Conservation (phyloP, 2,113 vertebrate genomes). For the Empidonax traillii region DNA sequence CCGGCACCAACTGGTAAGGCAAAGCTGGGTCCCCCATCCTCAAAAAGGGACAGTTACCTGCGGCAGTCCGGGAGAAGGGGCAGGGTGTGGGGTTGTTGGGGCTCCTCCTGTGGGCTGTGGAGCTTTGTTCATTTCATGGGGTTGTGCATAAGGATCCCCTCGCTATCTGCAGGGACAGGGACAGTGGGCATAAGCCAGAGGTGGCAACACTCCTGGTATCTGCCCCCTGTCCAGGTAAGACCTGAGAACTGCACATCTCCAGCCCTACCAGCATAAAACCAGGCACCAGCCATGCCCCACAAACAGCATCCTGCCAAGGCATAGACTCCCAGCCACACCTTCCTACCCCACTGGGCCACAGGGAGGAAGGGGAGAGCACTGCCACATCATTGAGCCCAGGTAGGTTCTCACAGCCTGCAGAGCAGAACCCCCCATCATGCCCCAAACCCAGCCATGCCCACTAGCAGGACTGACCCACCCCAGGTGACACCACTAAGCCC, state of each 20-base stretch:
- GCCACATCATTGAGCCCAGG: background rate
- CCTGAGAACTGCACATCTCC: background rate
- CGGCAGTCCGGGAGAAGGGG: conserved; percentile 93
- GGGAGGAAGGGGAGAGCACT: background rate
- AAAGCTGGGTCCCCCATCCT: background rate
- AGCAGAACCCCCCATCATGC: accelerated
- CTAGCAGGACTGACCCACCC: background rate
- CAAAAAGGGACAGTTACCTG: conserved; percentile 75
- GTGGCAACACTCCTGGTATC: background rate
- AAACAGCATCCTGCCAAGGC: accelerated
- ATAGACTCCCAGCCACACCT: background rate
- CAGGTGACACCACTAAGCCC: background rate
- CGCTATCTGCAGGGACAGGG: conserved; percentile 70
- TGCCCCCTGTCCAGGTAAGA: accelerated
- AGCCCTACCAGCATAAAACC: background rate
- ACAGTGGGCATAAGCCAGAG: accelerated
- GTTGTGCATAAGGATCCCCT: conserved; percentile 92
- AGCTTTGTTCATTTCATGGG: conserved; percentile 99
- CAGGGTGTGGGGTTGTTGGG: conserved; percentile 90
- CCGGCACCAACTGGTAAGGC: accelerated
- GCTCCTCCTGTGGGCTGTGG: conserved; percentile 95
- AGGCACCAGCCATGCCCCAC: background rate
- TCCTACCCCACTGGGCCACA: background rate
- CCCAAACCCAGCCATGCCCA: background rate
- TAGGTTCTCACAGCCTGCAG: accelerated